Percentiles rank a stretch among this genome's conserved stretches.
Evolutionary conservation across 2,113 vertebrate genomes (phyloP).

Genomic region (Epinephelus cyanopodus): DNA sequence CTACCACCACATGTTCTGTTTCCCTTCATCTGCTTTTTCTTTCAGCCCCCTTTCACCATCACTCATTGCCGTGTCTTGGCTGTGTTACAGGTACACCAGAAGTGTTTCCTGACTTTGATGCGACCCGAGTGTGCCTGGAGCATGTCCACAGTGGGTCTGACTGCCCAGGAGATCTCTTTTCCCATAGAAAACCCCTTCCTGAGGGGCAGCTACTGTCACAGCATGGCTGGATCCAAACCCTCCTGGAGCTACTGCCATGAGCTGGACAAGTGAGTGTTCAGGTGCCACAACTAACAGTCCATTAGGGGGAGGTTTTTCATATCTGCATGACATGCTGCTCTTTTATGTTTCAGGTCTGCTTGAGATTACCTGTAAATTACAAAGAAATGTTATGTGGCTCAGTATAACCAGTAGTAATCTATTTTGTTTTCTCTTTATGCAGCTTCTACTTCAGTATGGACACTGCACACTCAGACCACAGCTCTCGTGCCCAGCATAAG

Average conservation of each 20-base stretch:
- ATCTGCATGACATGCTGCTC: constrained; percentile 20
- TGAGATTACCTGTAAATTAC: background rate
- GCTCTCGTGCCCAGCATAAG: constrained; percentile 77
- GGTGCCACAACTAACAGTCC: background rate
- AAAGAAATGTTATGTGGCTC: background rate
- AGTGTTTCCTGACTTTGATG: constrained; percentile 86
- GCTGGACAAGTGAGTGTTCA: constrained; percentile 89
- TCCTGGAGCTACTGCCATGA: constrained; percentile 87
- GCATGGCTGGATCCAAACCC: constrained; percentile 88
- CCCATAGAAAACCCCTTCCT: constrained; percentile 90
- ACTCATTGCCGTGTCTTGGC: constrained; percentile 48
- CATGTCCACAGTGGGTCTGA: constrained; percentile 95
- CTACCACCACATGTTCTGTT: constrained; percentile 17
- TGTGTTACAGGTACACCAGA: constrained; percentile 76
- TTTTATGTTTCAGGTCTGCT: constrained; percentile 12
- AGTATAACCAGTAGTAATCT: background rate
- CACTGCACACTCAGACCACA: constrained; percentile 84
- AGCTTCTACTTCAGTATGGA: constrained; percentile 91
- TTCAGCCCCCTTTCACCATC: constrained; percentile 16
- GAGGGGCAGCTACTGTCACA: constrained; percentile 86
- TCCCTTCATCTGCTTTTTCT: constrained; percentile 47
- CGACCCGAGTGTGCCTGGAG: constrained; percentile 84
- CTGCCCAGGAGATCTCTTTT: constrained; percentile 92
- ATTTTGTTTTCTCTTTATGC: constrained; percentile 35
- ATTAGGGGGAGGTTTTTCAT: background rate